Base-by-base conservation (phyloP, 1,140 invertebrate genomes). In the Subanguina moxae region DNA sequence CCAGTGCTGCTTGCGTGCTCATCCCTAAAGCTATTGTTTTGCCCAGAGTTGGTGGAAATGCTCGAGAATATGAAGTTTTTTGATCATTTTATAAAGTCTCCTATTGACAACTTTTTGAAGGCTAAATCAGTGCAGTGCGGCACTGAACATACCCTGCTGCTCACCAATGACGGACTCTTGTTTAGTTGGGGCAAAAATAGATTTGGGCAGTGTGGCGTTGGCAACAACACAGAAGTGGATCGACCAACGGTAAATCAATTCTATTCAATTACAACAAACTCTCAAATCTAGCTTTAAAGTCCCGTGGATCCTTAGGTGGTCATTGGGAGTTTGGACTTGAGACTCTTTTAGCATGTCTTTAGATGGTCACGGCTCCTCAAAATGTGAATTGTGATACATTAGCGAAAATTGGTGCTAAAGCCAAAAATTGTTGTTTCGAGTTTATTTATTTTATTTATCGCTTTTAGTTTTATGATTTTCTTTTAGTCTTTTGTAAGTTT, bases 131-230 rank as follows among this genome's bases (percentile, higher is more conserved):
- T 89, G 64, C 86, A 87, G 56, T 92, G 90, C 84, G 93, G 93
- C 7, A 84, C 87, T 57, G 86, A 87, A 61, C 91, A 94, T 83
- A 90, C 91, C 25, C 82, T 93, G 75, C 91, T 89, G 0, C 82
- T 94, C 1, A 92, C 90, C 71, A 88, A 90, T 78, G 93, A 91
- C 89, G 92, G 93, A 1, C 89, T 92, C 77, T 83, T 94, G 0
- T 92, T 91, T 77, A 88, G 89, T 64, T 95, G 92, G 91, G 93
- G 93, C 17, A 88, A 87, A 38, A 91, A 94, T 82, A 84, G 85
- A 17, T 86, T 87, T 76, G 91, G 92, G 0, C 93, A 95, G 84
- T 84, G 94, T 74, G 92, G 92, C n/a, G 65, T 72, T 56, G 79
- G 80, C 57, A 74, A 77, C 42, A 64, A 62, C 8, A 46, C 73